Evolutionary conservation across 2,113 vertebrate genomes (phyloP).

Genomic region (Todiramphus chloris): DNA sequence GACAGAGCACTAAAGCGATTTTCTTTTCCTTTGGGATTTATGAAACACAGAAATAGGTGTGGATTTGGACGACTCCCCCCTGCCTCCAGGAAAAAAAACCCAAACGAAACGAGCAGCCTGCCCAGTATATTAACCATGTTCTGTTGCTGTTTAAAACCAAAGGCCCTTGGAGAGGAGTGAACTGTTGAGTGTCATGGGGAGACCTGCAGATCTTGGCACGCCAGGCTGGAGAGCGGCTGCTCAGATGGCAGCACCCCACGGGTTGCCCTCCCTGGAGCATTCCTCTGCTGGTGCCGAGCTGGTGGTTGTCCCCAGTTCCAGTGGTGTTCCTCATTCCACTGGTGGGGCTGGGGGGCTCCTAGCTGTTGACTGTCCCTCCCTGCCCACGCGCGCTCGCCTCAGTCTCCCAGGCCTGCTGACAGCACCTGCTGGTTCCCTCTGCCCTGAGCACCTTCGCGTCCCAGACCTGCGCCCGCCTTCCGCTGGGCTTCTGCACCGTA

Average conservation of each 20-base stretch:
- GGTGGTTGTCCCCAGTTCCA: fast-evolving
- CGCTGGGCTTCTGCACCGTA: fast-evolving
- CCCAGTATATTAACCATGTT: background rate
- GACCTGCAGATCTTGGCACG: fast-evolving
- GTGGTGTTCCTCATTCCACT: background rate
- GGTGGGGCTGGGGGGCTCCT: background rate
- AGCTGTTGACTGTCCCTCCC: fast-evolving
- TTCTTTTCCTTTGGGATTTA: background rate
- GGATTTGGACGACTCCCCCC: background rate
- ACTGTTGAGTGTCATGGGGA: background rate
- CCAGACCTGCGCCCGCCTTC: background rate
- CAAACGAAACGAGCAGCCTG: background rate
- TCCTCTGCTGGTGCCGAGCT: fast-evolving
- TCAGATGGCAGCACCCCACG: fast-evolving
- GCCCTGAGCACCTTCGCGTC: fast-evolving
- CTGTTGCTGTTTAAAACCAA: background rate
- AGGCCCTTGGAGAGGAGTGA: background rate
- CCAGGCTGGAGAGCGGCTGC: background rate
- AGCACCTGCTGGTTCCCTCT: fast-evolving
- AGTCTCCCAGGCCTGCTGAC: fast-evolving
- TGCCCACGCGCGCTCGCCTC: background rate
- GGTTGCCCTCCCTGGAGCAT: fast-evolving
- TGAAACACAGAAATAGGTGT: background rate
- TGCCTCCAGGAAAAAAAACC: background rate
- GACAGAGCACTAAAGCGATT: fast-evolving